A percentile compares a stretch with the other conserved stretches of the same genome.
phyloP scores from a whole-genome alignment of 2,797 vertebrate genomes.

The Morelia viridis region DNA sequence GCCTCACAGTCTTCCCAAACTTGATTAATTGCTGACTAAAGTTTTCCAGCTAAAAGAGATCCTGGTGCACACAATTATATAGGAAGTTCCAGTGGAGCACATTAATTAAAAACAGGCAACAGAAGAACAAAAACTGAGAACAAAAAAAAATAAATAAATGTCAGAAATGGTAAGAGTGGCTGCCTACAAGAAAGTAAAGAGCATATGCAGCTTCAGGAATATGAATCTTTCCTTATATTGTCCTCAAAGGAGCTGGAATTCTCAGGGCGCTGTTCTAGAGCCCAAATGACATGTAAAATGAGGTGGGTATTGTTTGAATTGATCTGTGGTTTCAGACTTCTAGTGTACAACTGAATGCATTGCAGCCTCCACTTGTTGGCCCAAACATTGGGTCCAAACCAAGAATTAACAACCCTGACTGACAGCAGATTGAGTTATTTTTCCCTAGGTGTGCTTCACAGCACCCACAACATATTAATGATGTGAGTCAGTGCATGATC shows the following conservation, averaged over 20 bases:
- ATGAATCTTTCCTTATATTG: conserved; percentile 17
- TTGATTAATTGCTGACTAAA: conserved; percentile 16
- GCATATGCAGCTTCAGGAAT: background rate
- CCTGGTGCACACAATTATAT: conserved; percentile 6
- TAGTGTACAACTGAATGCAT: background rate
- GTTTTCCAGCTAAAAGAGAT: conserved; percentile 10
- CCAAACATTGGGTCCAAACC: background rate
- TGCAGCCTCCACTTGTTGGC: background rate
- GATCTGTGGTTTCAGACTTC: conserved; percentile 1
- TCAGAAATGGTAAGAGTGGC: background rate
- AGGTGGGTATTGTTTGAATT: conserved; percentile 11
- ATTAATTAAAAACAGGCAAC: conserved; percentile 9
- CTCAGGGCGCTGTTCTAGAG: conserved; percentile 11
- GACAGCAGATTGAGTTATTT: background rate
- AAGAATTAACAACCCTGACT: background rate
- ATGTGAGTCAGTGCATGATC: background rate
- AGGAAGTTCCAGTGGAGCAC: conserved; percentile 10
- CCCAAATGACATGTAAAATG: conserved; percentile 20
- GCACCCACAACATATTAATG: background rate
- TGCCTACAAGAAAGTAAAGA: conserved; percentile 26
- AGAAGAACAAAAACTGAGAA: background rate
- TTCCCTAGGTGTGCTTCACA: background rate
- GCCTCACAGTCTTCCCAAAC: background rate
- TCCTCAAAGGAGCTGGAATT: conserved; percentile 4
- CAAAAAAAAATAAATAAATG: background rate